Evolutionary conservation across 2,797 vertebrate species (phyloP).

Genomic region (Neomorphus geoffroyi): DNA sequence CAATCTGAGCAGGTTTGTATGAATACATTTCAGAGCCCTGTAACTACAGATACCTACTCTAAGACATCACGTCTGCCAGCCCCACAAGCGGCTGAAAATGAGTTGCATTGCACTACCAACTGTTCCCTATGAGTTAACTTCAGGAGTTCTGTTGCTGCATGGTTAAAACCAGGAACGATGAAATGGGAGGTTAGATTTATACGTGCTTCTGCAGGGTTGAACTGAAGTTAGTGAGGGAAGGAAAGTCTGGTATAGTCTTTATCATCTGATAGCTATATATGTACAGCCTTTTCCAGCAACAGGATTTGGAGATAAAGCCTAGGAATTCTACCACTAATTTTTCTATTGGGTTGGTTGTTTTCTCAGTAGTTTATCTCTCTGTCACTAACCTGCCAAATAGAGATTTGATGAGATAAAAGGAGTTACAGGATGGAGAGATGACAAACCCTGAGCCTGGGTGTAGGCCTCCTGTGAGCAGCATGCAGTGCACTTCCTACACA

Average conservation of each 20-base stretch:
- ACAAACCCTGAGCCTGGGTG: background rate
- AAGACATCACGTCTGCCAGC: background rate
- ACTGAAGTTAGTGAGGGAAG: background rate
- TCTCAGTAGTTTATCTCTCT: background rate
- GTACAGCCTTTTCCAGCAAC: background rate
- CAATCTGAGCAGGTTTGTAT: background rate
- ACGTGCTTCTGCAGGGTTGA: background rate
- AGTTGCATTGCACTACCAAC: background rate
- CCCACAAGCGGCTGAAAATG: background rate
- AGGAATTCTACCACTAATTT: background rate
- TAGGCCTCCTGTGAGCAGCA: background rate
- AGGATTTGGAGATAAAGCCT: background rate
- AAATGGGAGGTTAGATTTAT: background rate
- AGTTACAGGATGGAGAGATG: background rate
- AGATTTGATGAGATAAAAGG: background rate
- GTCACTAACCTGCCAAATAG: background rate
- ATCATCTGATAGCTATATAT: background rate
- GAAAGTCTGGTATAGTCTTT: background rate
- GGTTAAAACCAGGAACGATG: background rate
- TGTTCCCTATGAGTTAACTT: background rate
- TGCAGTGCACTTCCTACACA: background rate
- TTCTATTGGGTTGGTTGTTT: background rate
- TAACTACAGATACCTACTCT: background rate
- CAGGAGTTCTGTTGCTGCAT: background rate
- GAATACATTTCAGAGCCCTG: background rate